Percentiles rank a stretch among this genome's conserved stretches.
These are phyloP conservation scores for Ichneumon xanthorius DNA, from an alignment of 2,888 invertebrate genomes.

Conservation along the genomic window DNA sequence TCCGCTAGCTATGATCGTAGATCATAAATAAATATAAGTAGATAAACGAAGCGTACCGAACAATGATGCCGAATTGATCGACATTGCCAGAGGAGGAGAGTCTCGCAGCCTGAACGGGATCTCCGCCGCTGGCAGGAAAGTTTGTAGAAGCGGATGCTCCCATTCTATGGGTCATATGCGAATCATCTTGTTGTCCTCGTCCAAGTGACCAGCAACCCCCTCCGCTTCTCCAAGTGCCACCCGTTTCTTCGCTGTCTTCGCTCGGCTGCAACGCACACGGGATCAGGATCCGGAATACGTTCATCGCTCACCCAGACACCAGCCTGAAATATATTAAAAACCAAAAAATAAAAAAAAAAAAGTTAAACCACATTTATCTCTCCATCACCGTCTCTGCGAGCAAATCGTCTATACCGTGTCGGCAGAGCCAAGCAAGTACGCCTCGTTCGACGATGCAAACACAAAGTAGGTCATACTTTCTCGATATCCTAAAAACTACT, in stretches of 20 bases:
- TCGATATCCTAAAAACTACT: not conserved
- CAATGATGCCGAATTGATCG: constrained; percentile 82
- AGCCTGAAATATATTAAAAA: constrained; percentile 81
- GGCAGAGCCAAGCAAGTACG: not conserved
- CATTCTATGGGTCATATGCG: constrained; percentile 84
- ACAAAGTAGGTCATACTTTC: constrained; percentile 47
- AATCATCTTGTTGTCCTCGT: constrained; percentile 81
- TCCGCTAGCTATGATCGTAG: too few relatives aligned
- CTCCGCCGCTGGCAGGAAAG: constrained; percentile 83
- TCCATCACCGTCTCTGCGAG: not conserved
- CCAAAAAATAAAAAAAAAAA: not conserved
- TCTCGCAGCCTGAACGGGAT: constrained; percentile 83
- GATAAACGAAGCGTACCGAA: constrained; percentile 76
- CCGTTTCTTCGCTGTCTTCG: constrained; percentile 80
- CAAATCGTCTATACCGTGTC: not conserved
- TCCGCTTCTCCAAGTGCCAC: constrained; percentile 72
- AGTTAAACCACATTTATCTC: not conserved
- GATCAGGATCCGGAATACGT: constrained; percentile 87
- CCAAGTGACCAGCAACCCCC: constrained; percentile 81
- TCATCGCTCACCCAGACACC: constrained; percentile 87
- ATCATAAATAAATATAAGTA: not conserved
- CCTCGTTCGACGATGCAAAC: not conserved
- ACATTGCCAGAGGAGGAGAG: constrained; percentile 82
- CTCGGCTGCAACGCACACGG: constrained; percentile 87
- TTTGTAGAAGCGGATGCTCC: constrained; percentile 84